Evolutionary conservation across 2,113 vertebrate genomes (phyloP).

Genomic region (Cardinalis cardinalis): DNA sequence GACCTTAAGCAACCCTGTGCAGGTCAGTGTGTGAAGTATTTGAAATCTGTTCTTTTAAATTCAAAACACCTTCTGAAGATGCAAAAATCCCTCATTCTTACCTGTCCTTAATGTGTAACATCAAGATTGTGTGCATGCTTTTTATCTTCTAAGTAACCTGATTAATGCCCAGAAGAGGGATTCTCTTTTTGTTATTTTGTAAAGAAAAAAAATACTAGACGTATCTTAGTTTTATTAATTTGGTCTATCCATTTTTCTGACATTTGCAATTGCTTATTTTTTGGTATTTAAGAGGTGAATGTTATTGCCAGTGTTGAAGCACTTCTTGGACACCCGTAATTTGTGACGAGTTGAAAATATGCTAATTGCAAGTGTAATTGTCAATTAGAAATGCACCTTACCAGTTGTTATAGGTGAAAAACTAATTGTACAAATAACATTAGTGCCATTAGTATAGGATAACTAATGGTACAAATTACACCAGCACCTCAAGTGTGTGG

Average conservation of each 20-base stretch:
- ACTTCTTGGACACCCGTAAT: background rate
- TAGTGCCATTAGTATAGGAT: background rate
- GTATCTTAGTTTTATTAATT: background rate
- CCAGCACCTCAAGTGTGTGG: background rate
- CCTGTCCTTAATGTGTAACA: background rate
- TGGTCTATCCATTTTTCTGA: background rate
- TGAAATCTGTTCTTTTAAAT: background rate
- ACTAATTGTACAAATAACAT: background rate
- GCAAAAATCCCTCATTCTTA: background rate
- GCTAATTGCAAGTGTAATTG: background rate
- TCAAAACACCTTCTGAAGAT: background rate
- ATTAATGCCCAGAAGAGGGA: background rate
- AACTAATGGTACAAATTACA: background rate
- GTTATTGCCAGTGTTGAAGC: background rate
- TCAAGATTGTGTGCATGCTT: background rate
- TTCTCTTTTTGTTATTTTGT: background rate
- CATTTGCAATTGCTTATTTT: background rate
- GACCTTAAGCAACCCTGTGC: slow-evolving; percentile 57
- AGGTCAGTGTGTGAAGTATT: slow-evolving; percentile 63
- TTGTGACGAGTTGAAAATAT: background rate
- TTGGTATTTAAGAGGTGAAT: background rate
- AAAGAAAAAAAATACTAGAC: background rate
- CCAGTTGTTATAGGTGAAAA: background rate
- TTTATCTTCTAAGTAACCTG: background rate
- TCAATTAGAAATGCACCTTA: background rate